Conservation (phyloP, 1,140 invertebrate species). For the Drosophila novamexicana region DNA sequence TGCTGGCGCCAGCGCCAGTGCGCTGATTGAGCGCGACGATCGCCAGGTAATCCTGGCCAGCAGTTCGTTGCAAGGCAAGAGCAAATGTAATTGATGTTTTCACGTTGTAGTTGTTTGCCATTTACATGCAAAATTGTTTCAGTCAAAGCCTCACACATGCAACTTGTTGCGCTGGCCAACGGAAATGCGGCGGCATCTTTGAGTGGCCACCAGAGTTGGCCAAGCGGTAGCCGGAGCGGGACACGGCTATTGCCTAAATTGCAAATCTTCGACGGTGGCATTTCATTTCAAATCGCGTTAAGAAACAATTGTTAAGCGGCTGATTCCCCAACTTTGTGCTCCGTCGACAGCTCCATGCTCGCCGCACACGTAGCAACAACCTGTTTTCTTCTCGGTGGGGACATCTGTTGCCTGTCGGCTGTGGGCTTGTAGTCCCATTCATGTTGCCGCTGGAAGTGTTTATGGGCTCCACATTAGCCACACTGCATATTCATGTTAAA, state of each 20-base stretch:
- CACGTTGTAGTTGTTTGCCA: slow-evolving; percentile 82
- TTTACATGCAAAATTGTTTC: slow-evolving; percentile 74
- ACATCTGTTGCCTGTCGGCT: slow-evolving; percentile 55
- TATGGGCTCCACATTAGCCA: slow-evolving; percentile 84
- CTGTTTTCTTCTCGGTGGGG: slow-evolving; percentile 56
- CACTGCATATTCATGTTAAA: slow-evolving; percentile 83
- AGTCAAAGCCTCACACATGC: slow-evolving; percentile 63
- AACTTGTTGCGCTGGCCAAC: slow-evolving; percentile 36
- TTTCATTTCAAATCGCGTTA: slow-evolving; percentile 79
- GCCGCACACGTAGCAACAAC: slow-evolving; percentile 73
- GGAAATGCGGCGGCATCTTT: slow-evolving; percentile 74
- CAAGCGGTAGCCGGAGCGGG: slow-evolving; percentile 46
- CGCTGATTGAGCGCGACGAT: slow-evolving; percentile 74
- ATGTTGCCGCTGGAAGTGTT: slow-evolving; percentile 83
- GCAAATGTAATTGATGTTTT: slow-evolving; percentile 79
- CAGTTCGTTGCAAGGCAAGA: slow-evolving; percentile 9
- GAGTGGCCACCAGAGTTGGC: slow-evolving; percentile 13
- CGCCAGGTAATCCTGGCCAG: slow-evolving; percentile 50
- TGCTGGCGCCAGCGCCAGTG: slow-evolving; percentile 83
- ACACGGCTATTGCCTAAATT: slow-evolving; percentile 60
- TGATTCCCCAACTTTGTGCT: slow-evolving; percentile 34
- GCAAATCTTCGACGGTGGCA: slow-evolving; percentile 75
- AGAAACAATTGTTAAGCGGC: slow-evolving; percentile 75
- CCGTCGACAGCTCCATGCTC: slow-evolving; percentile 40
- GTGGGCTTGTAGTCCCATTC: slow-evolving; percentile 59